phyloP scores from a whole-genome alignment of 2,888 invertebrate species.

The Sphaerophoria taeniata region DNA sequence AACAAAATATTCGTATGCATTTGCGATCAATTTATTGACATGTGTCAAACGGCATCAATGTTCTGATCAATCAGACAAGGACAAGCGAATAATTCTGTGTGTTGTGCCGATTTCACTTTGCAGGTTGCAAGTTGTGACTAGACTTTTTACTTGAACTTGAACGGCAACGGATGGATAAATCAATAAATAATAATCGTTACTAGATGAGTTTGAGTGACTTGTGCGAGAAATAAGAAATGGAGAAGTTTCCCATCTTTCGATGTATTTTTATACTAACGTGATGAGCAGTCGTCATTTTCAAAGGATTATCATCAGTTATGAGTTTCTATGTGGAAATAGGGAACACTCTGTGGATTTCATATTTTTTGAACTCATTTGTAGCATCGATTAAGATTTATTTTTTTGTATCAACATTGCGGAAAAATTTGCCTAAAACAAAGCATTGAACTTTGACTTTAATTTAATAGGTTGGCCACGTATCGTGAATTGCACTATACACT shows the following conservation, averaged over 20 bases:
- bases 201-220: conserved; percentile 71
- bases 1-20: conserved; percentile 66
- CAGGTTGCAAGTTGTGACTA: neutral
- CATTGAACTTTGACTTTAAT: no score
- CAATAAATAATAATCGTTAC: conserved; percentile 41
- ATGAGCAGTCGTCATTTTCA: no score
- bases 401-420: no score
- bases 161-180: conserved; percentile 62
- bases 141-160: neutral
- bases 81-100: conserved; percentile 49
- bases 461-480: no score
- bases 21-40: conserved; percentile 74
- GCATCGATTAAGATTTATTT: no score
- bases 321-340: no score
- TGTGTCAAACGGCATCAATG: conserved; percentile 73
- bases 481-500: no score
- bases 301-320: no score
- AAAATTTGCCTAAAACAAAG: no score
- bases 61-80: conserved; percentile 67
- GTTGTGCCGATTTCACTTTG: conserved; percentile 58
- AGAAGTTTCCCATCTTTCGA: neutral
- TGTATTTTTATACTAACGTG: neutral
- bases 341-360: no score
- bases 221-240: conserved; percentile 53
- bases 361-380: no score